Evolutionary conservation across 2,113 vertebrate genomes (phyloP), one percentile per base, ranked within the genome.

Genomic region (Calcarius ornatus): DNA sequence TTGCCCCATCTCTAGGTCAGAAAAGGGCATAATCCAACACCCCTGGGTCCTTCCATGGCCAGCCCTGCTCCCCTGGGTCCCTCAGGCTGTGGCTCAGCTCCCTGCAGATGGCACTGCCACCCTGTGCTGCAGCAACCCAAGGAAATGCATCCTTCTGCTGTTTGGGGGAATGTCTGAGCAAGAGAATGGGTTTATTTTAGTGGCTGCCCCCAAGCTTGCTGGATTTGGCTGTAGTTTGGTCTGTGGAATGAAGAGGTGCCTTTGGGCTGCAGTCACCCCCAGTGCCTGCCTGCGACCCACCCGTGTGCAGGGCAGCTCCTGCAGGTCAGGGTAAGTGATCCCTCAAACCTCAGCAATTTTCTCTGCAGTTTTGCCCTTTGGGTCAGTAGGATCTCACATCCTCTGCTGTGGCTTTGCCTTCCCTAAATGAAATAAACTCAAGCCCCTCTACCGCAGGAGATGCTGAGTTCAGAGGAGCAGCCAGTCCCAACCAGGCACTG

Each of bases 381-480:
- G 14, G 73, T 90, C 21, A 56, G 65, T 1, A 25, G 17, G 48
- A 68, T 61, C 71, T 54, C 66, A 37, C 0, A 63, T 48, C 37
- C 68, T 40, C 40, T 28, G 27, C 56, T 31, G 19, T 10, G 35
- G 20, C 37, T 42, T 92, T 65, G 35, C 12, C 16, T 20, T 30
- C 23, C 30, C 35, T 4, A 25, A 53, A 56, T n/a, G 35, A 38
- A 65, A 50, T 14, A 2, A 35, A 11, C 14, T 27, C 30, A 17
- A 56, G 43, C 5, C 15, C 6, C n/a, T 72, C 6, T 20, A 0
- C 9, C 22, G 3, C 5, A 0, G 0, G n/a, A 33, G 42, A 0
- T 5, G 42, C 15, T 3, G 38, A 35, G 61, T 23, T 65, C 4
- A 40, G 42, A 24, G 59, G n/a, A 23, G 28, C 51, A 43, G 48